phyloP scores from a whole-genome alignment of 2,113 vertebrate genomes.

The Dissostichus mawsoni region DNA sequence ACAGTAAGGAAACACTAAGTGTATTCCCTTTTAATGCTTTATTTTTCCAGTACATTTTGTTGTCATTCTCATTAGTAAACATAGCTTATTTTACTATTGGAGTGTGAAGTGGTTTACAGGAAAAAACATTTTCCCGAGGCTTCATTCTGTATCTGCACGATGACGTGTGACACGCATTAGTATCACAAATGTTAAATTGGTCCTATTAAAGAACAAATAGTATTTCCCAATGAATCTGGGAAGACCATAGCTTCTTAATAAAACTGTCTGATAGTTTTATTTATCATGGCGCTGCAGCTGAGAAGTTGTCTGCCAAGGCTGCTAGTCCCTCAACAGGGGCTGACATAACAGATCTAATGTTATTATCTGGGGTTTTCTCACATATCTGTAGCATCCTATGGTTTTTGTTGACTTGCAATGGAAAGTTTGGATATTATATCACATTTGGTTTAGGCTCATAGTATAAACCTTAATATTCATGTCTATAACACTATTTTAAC shows the following conservation, averaged over 20 bases:
- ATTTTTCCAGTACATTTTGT: not conserved
- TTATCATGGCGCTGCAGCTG: constrained; percentile 23
- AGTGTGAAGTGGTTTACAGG: not conserved
- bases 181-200: constrained; percentile 19
- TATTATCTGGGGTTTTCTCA: too few species aligned
- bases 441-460: not conserved
- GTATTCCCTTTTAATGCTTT: not conserved
- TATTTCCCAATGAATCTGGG: constrained; percentile 12
- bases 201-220: not conserved
- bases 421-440: not conserved
- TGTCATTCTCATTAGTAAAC: not conserved
- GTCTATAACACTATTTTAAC: not conserved
- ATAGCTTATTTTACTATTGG: not conserved
- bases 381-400: not conserved
- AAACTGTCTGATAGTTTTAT: constrained; percentile 40
- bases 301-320: constrained; percentile 38
- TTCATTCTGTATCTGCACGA: not conserved
- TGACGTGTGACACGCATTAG: not conserved
- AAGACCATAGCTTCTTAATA: constrained; percentile 11
- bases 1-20: not conserved
- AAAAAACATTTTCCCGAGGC: too few species aligned
- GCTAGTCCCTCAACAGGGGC: constrained; percentile 25
- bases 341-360: constrained; percentile 1
- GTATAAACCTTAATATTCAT: not conserved
- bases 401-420: constrained; percentile 6